These are phyloP conservation scores for Rana temporaria DNA, from an alignment of 2,113 vertebrate species.

Conservation along the genomic window DNA sequence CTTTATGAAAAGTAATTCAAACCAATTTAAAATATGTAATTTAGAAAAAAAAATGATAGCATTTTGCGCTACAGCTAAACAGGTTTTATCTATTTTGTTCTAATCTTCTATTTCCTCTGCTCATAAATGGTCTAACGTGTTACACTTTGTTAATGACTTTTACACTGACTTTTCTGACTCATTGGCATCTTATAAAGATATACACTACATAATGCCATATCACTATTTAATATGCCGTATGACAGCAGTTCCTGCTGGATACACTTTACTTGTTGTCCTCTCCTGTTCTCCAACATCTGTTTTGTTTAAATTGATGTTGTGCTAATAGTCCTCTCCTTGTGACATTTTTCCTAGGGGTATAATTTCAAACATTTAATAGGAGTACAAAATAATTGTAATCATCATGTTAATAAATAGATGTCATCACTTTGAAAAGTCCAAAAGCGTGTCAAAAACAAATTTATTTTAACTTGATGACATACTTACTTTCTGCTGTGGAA, in stretches of 20 bases:
- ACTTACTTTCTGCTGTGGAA: not conserved
- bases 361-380: constrained; percentile 28
- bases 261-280: constrained; percentile 1
- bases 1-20: too few relatives aligned
- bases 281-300: constrained; percentile 27
- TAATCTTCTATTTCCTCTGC: not conserved
- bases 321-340: constrained; percentile 38
- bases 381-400: not conserved
- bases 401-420: not conserved
- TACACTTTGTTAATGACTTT: constrained; percentile 31
- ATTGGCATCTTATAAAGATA: not conserved
- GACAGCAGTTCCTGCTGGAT: constrained; percentile 7
- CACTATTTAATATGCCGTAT: constrained; percentile 1
- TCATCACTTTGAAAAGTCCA: constrained; percentile 7
- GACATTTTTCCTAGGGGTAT: constrained; percentile 29
- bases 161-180: not conserved
- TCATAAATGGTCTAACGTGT: not conserved
- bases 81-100: too few relatives aligned
- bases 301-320: constrained; percentile 33
- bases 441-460: constrained; percentile 2
- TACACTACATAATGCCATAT: not conserved
- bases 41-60: not conserved
- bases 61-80: constrained; percentile 13
- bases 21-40: not conserved
- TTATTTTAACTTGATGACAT: not conserved